These are phyloP conservation scores for Bilobella aurantiaca DNA, from an alignment of 1,140 invertebrate genomes.

Conservation along the genomic window DNA sequence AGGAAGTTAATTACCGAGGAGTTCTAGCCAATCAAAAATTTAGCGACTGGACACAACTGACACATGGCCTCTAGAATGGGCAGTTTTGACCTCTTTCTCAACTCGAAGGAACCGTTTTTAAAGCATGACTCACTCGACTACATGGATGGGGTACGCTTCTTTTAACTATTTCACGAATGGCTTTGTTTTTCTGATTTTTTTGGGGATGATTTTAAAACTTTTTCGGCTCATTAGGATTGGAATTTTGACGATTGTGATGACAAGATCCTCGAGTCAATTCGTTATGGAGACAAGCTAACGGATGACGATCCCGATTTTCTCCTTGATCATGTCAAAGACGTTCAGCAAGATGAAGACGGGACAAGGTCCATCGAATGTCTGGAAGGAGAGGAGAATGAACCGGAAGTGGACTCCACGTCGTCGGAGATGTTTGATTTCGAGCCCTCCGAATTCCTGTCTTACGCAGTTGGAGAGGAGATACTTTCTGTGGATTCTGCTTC, in stretches of 20 bases:
- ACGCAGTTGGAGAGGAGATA: neutral
- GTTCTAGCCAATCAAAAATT: no score
- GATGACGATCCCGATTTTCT: neutral
- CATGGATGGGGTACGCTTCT: neutral
- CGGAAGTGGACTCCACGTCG: neutral
- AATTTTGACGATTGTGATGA: neutral
- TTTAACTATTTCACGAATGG: neutral
- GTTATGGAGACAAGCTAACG: conserved; percentile 2
- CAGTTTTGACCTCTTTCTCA: neutral
- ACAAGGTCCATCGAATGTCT: no score
- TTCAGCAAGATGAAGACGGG: no score
- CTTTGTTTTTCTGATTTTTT: neutral
- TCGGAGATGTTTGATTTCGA: neutral
- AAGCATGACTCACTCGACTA: neutral
- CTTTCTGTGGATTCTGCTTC: neutral
- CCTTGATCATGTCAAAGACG: neutral
- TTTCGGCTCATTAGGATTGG: neutral
- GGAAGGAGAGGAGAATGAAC: neutral
- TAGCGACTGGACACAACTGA: no score
- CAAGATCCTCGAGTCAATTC: neutral
- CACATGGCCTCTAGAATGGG: neutral
- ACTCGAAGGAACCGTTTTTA: neutral
- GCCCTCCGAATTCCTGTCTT: neutral
- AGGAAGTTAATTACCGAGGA: no score
- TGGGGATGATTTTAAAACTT: neutral